A percentile compares a stretch with the other conserved stretches of the same genome.
These are phyloP conservation scores for Hydroisotoma schaefferi DNA, from an alignment of 2,888 invertebrate species.

Conservation along the genomic window DNA sequence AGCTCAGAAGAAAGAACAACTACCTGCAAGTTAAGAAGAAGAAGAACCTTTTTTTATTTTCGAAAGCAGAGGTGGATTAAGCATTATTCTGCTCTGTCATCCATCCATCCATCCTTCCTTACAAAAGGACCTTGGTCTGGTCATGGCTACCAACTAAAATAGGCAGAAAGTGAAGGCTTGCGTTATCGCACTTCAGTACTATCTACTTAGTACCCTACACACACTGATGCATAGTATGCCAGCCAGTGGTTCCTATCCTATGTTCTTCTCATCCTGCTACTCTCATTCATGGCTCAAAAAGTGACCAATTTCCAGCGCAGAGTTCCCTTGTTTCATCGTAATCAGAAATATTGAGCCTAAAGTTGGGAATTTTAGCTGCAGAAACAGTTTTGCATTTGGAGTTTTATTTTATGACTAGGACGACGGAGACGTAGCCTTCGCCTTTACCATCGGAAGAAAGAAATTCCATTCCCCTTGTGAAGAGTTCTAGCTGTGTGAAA, in stretches of 20 bases:
- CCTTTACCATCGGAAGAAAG: constrained; percentile 9
- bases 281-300: not conserved
- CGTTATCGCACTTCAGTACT: not conserved
- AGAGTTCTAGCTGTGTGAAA: not conserved
- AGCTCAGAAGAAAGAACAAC: not conserved
- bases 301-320: not conserved
- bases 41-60: constrained; percentile 34
- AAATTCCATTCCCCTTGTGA: constrained; percentile 36
- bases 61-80: constrained; percentile 18
- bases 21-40: constrained; percentile 22
- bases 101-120: constrained; percentile 6
- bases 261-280: not conserved
- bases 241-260: not conserved
- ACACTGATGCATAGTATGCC: not conserved
- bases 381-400: not conserved
- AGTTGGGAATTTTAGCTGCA: not conserved
- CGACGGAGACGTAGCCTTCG: not conserved
- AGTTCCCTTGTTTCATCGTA: not conserved
- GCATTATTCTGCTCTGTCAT: constrained; percentile 7
- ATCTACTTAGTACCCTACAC: not conserved
- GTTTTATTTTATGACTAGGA: not conserved
- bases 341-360: not conserved
- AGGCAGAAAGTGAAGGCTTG: not conserved
- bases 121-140: constrained; percentile 7
- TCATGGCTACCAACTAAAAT: constrained; percentile 4